phyloP scores from a whole-genome alignment of 2,113 vertebrate genomes.

The Crotalus horridus region DNA sequence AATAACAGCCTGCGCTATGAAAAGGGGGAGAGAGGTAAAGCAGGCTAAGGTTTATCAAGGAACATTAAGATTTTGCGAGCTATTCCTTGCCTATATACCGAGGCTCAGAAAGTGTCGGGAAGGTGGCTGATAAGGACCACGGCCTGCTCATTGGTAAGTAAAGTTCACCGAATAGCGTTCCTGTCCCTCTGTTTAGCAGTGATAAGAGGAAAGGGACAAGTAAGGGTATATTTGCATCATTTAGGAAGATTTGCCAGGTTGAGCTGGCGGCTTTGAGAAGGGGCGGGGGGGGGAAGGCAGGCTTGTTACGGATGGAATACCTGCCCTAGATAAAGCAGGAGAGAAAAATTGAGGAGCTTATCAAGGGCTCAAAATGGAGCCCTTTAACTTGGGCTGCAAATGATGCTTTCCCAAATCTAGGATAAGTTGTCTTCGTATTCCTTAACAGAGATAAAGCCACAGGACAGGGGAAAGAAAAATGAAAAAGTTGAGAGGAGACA shows the following conservation, averaged over 20 bases:
- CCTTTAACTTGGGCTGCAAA: neutral
- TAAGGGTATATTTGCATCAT: constrained; percentile 9
- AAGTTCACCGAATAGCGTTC: constrained; percentile 19
- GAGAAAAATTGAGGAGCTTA: neutral
- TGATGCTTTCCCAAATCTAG: neutral
- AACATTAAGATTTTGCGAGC: constrained; percentile 48
- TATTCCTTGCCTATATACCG: constrained; percentile 50
- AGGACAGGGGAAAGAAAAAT: neutral
- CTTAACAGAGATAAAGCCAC: neutral
- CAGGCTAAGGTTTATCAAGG: constrained; percentile 29
- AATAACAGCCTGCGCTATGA: constrained; percentile 22
- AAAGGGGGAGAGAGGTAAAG: constrained; percentile 8
- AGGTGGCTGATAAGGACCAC: constrained; percentile 38
- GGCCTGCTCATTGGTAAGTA: constrained; percentile 32
- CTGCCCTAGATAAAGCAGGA: neutral
- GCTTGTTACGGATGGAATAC: neutral
- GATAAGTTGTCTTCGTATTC: neutral
- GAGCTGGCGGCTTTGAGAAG: neutral
- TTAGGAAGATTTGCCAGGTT: neutral
- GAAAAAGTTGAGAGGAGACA: neutral
- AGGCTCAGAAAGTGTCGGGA: constrained; percentile 33
- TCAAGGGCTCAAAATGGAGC: neutral
- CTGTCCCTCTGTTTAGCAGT: neutral
- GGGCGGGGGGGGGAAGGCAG: rapidly evolving
- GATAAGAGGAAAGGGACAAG: constrained; percentile 2